Evolutionary conservation across 2,888 invertebrate genomes (phyloP), one percentile per base, ranked within the genome.

Genomic region (Andrena bicolor): DNA sequence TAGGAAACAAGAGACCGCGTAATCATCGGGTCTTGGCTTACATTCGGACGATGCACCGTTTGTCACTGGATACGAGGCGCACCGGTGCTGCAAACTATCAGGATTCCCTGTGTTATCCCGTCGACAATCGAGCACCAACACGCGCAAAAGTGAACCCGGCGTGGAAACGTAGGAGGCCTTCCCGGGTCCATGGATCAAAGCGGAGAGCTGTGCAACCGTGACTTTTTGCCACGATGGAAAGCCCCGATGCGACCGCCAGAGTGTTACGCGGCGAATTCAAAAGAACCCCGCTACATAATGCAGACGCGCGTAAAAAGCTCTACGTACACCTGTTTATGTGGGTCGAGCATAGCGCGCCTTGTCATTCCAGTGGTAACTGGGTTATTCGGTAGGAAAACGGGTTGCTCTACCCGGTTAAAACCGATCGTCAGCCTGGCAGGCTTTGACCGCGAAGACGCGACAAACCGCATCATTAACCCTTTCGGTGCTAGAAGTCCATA

Each of bases 291-390:
- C 30, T 65, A 60, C 60, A 51, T 48, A 35, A 53, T 56, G 56
- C 35, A 51, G 28, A 49, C 53, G 79, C 48, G 53, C 53, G 75
- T 49, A 70, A 69, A 51, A 51, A 51, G 51, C 72, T 61, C 23
- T 41, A 68, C 23, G 60, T 78, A 73, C 82, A 84, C 74, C 66
- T 79, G 84, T 82, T 85, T 78, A 87, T 84, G 83, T 87, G 80
- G 87, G 87, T 85, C 85, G 84, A 76, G 74, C 48, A 30, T 72
- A 63, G 68, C 66, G 73, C 64, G 84, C 70, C 48, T 78, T 64
- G 76, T 76, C 75, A 72, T 75, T 72, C 56, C 58, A 72, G 16
- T 60, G 70, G 70, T 63, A 76, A 83, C 83, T 80, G 60, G 74
- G 81, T 76, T 76, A 70, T 61, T 61, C 76, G 32, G 30, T 65